phyloP scores from a whole-genome alignment of 2,888 invertebrate genomes.

The Branchipolynoe longqiensis region DNA sequence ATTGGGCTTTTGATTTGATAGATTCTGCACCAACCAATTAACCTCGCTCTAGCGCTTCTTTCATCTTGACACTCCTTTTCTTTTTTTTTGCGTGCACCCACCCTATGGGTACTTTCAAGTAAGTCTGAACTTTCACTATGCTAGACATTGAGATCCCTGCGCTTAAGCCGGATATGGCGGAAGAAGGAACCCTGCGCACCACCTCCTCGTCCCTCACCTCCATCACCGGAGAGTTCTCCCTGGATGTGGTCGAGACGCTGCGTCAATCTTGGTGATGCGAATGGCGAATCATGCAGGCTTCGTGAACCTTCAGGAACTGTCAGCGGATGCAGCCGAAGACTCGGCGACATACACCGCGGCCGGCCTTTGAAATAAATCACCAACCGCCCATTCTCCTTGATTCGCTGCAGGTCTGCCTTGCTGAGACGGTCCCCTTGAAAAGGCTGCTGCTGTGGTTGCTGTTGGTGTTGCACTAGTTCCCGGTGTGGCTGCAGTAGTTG shows the following conservation, averaged over 20 bases:
- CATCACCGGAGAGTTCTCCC: neutral
- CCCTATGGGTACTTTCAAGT: too few species aligned
- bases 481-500: neutral
- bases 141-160: conserved; percentile 28
- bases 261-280: conserved; percentile 17
- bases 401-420: conserved; percentile 47
- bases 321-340: conserved; percentile 32
- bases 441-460: neutral
- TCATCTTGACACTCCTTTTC: neutral
- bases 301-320: conserved; percentile 26
- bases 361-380: conserved; percentile 54
- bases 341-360: conserved; percentile 47
- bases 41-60: neutral
- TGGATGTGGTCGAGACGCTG: conserved; percentile 22
- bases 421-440: neutral
- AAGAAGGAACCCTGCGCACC: conserved; percentile 31
- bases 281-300: conserved; percentile 35
- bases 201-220: neutral
- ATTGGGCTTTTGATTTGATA: neutral
- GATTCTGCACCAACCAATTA: neutral
- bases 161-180: conserved; percentile 24
- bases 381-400: conserved; percentile 56
- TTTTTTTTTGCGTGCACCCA: too few species aligned
- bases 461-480: neutral
- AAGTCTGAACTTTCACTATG: neutral